Evolutionary conservation across 2,888 invertebrate species (phyloP).

Genomic region (Lithophane ornitopus): DNA sequence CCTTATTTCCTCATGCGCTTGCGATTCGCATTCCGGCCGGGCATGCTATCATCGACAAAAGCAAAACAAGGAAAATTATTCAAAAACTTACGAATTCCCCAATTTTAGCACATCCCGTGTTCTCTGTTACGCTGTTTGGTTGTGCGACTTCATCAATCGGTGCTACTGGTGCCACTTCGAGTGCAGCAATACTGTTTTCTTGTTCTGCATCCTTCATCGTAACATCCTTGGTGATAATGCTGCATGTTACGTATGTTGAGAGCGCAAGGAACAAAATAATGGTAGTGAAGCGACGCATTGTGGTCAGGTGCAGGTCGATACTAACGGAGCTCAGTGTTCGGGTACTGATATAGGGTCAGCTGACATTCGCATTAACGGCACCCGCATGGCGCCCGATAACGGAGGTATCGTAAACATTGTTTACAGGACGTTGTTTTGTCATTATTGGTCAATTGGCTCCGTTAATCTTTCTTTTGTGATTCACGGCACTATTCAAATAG

Average conservation of each 20-base stretch:
- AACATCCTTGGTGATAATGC: conserved; percentile 68
- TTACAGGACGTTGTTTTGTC: conserved; percentile 54
- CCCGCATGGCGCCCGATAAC: conserved; percentile 62
- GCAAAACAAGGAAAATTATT: conserved; percentile 45
- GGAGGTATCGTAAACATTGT: conserved; percentile 48
- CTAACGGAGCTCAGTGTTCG: conserved; percentile 51
- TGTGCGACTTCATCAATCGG: conserved; percentile 21
- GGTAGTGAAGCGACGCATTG: conserved; percentile 63
- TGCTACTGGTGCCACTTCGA: conserved; percentile 9
- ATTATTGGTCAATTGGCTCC: conserved; percentile 19
- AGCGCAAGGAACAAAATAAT: conserved; percentile 65
- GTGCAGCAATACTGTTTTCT: conserved; percentile 31
- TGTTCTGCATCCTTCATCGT: conserved; percentile 36
- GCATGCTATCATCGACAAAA: conserved; percentile 7
- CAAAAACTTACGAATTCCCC: conserved; percentile 81
- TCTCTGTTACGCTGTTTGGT: conserved; percentile 25
- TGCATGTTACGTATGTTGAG: conserved; percentile 70
- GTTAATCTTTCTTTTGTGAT: conserved; percentile 5
- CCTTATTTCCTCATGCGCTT: neutral
- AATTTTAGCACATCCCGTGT: conserved; percentile 74
- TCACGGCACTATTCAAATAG: neutral
- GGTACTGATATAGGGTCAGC: conserved; percentile 60
- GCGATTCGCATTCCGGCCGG: neutral
- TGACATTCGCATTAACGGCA: conserved; percentile 58
- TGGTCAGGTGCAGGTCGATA: conserved; percentile 50